Base-by-base conservation (phyloP, 2,797 vertebrate genomes). In the Sebastes alutus region DNA sequence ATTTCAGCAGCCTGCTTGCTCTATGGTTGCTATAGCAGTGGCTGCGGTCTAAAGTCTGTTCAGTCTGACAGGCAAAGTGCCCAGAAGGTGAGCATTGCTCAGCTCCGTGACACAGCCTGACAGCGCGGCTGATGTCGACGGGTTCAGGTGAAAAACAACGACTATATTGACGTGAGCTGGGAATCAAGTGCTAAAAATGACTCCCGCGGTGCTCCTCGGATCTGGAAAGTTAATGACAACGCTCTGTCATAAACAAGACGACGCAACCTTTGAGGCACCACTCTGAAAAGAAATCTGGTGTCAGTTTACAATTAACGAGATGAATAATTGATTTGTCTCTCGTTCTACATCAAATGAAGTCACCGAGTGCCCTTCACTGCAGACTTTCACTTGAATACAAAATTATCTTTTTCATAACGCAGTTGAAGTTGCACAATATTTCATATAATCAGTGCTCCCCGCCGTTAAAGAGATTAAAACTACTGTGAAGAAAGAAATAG, bases 261-360 rank as follows among this genome's bases (percentile, higher is more conserved):
- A 27, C 1, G 14, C 13, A 70, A 35, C 63, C 71, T 74, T 22
- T 70, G 63, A 77, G 49, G 49, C 2, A 1, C 2, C 1, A 9
- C 56, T 54, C 32, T 22, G 18, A 78, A 65, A 69, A 29, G 18
- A 46, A 80, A 42, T 56, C 33, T 46, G 46, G 16, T 46, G 63
- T 83, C 71, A 23, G 38, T 20, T 64, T 33, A 66, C 75, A 69
- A 69, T 82, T 70, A 85, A 76, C 4, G 0, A 67, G 60, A 83
- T 78, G 67, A 88, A 81, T 88, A 78, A 83, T 84, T 78, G 61
- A 85, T 82, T 67, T 10, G 75, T 64, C 72, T 75, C 72, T 82
- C 85, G 81, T 80, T 79, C 63, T 27, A 71, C 67, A 82, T 80
- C 76, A 82, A 75, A 75, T 84, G 42, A 58, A 86, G 69, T 61